Conservation (phyloP, 1,140 invertebrate species). For the Muscidifurax raptorellus region DNA sequence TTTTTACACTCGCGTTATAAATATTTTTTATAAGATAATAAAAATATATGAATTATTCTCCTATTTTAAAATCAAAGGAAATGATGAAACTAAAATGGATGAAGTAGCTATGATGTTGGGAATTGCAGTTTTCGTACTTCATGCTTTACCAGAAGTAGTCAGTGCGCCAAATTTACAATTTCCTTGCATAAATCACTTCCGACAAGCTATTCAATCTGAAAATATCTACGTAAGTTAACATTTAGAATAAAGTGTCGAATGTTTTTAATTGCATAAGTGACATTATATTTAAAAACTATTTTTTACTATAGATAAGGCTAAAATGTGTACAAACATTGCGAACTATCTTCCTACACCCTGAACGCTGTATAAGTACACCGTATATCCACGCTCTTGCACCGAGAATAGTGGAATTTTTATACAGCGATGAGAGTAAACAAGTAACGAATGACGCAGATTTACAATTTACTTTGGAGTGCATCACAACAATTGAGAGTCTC, state of each 20-base stretch:
- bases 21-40: not conserved
- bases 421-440: conserved; percentile 78
- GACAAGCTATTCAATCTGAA: conserved; percentile 88
- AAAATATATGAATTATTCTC: not conserved
- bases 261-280: too few species aligned
- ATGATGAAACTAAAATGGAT: conserved; percentile 86
- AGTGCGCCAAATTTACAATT: conserved; percentile 89
- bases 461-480: conserved; percentile 81
- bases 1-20: not conserved
- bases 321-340: conserved; percentile 87
- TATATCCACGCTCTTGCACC: conserved; percentile 90
- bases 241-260: too few species aligned
- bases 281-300: conserved; percentile 37
- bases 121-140: conserved; percentile 91
- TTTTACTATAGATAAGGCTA: conserved; percentile 79
- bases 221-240: conserved; percentile 80
- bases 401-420: conserved; percentile 83
- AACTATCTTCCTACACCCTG: conserved; percentile 84
- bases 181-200: conserved; percentile 95
- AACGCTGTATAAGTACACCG: conserved; percentile 82
- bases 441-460: conserved; percentile 79
- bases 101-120: conserved; percentile 89
- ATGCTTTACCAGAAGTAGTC: conserved; percentile 86
- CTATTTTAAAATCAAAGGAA: conserved; percentile 74
- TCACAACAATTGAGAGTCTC: conserved; percentile 83